Base-by-base conservation (phyloP, 2,888 invertebrate species). In the Epirrita christyi region DNA sequence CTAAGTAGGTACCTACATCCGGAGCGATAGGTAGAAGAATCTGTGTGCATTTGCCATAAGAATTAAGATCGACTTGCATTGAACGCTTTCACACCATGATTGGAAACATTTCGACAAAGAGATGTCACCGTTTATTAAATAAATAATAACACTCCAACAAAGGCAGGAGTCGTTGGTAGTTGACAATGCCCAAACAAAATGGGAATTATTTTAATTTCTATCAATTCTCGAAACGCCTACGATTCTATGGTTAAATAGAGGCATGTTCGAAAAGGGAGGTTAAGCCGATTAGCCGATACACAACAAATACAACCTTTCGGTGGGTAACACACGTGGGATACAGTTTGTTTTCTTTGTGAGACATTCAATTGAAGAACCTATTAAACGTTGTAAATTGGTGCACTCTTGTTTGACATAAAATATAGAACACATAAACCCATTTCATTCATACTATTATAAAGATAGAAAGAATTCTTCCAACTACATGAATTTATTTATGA, bases 281-380 rank as follows among this genome's bases (percentile, higher is more conserved):
- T 91, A 92, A 91, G 89, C 92, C 89, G 91, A 91, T 91, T 92
- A 91, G 80, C 74, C 79, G 83, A 86, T 80, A 80, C 73, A 85
- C 84, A 85, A 87, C 86, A 88, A 86, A 86, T 83, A 86, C 80
- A 78, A 75, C 80, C 80, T 80, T 80, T 76, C 78, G 71, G 38
- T n/a, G 7, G 77, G 65, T 65, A 80, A 83, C 85, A 85, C 78
- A 83, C 80, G 83, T 80, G 82, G 74, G 81, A 82, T 73, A 55
- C 72, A 76, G 77, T 80, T 81, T 82, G 78, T 80, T 77, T 81
- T 79, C 64, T 79, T 61, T 14, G 41, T 27, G 65, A 59, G 63
- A 59, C 43, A 36, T 40, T 59, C 13, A 59, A 59, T 66, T 47
- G 59, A 47, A 45, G 40, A 38, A 55, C 44, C 29, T 56, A 64